Evolutionary conservation across 2,113 vertebrate genomes (phyloP).

Genomic region (Neolamprologus tretocephalus): DNA sequence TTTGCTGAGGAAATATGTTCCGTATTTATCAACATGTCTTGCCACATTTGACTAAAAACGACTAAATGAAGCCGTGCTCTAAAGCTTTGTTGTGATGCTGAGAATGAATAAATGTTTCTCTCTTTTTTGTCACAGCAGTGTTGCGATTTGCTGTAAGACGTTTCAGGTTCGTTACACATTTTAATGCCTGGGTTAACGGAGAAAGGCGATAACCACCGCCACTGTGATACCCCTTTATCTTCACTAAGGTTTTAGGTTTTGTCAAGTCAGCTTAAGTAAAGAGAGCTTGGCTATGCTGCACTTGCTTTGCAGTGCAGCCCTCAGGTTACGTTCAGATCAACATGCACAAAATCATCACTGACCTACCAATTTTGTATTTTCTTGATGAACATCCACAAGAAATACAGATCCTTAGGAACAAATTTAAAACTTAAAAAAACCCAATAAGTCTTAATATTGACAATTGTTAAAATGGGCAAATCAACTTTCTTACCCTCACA

Average conservation of each 20-base stretch:
- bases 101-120: background rate
- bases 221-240: background rate
- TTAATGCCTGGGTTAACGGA: background rate
- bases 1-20: background rate
- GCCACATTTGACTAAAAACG: fast-evolving
- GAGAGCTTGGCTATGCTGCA: background rate
- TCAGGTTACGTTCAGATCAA: background rate
- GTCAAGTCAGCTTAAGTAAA: background rate
- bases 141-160: background rate
- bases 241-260: background rate
- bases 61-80: background rate
- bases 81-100: background rate
- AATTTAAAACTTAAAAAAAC: fast-evolving
- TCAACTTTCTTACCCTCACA: background rate
- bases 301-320: background rate
- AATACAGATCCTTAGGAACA: background rate
- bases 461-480: fast-evolving
- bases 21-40: background rate
- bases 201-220: background rate
- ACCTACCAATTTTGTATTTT: background rate
- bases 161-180: background rate
- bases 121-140: background rate
- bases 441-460: background rate
- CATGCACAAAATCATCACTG: background rate
- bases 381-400: background rate